phyloP scores from a whole-genome alignment of 2,113 vertebrate species.

The Coryphaenoides rupestris region DNA sequence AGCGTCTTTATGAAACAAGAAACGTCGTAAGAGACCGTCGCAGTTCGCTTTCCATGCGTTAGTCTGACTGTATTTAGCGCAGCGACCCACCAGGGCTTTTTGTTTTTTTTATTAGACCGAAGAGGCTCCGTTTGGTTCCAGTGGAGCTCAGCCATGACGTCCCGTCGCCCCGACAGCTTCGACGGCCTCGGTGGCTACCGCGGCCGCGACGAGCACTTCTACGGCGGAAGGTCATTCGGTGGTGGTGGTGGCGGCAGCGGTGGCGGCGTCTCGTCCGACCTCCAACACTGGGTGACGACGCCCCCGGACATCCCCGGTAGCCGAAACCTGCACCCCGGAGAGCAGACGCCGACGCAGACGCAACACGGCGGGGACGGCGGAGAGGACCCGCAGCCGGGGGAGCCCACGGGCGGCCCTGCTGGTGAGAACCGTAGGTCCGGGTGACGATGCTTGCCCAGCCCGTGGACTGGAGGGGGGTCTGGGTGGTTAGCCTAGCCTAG shows the following conservation, averaged over 20 bases:
- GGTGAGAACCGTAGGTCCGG: too few relatives aligned
- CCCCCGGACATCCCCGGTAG: constrained; percentile 94
- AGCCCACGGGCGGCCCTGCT: constrained; percentile 54
- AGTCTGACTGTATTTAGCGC: too few relatives aligned
- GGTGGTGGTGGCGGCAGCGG: too few relatives aligned
- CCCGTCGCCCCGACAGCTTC: constrained; percentile 87
- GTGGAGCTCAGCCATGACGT: constrained; percentile 72
- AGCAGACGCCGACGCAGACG: constrained; percentile 77
- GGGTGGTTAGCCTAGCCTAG: too few relatives aligned
- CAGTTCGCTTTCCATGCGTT: neutral
- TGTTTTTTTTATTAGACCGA: neutral
- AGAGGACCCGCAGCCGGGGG: constrained; percentile 60
- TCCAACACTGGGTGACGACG: constrained; percentile 84
- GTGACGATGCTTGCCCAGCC: too few relatives aligned
- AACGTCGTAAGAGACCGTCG: neutral
- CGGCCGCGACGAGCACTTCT: constrained; percentile 75
- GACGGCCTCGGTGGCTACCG: constrained; percentile 85
- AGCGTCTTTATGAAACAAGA: neutral
- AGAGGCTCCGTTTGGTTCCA: neutral
- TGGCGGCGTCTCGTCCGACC: constrained; percentile 68
- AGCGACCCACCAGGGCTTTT: too few relatives aligned
- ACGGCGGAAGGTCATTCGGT: constrained; percentile 73
- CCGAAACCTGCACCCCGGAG: constrained; percentile 87
- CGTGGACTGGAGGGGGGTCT: too few relatives aligned
- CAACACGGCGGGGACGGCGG: constrained; percentile 55